Conservation (phyloP, 2,113 vertebrate genomes). For the Hystrix brachyura region DNA sequence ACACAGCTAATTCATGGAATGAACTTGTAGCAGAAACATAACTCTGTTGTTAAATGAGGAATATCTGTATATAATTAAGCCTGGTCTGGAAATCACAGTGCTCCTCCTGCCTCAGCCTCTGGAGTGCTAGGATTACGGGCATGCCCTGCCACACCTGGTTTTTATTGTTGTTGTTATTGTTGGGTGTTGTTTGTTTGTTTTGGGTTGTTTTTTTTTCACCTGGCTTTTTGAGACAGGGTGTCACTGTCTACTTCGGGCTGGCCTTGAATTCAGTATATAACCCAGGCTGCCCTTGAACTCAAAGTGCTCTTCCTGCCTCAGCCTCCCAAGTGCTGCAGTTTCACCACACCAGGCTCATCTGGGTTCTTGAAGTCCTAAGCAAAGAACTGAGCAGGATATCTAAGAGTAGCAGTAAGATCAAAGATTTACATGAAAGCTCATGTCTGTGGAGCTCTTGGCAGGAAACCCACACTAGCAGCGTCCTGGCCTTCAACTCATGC, state of each 20-base stretch:
- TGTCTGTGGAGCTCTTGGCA: not conserved
- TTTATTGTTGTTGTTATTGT: not conserved
- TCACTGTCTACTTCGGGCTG: not conserved
- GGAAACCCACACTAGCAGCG: not conserved
- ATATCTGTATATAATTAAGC: not conserved
- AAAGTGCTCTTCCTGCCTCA: not conserved
- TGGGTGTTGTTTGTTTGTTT: not conserved
- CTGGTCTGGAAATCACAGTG: not conserved
- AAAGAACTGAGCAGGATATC: not conserved
- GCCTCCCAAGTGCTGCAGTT: not conserved
- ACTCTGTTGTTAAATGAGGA: not conserved
- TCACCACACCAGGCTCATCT: not conserved
- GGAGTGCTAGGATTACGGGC: not conserved
- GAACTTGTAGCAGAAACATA: not conserved
- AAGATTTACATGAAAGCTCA: not conserved
- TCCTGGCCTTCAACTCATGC: not conserved
- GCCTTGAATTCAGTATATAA: not conserved
- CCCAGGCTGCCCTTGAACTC: not conserved
- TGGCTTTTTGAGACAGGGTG: not conserved
- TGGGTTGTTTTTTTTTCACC: not conserved
- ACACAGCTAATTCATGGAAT: not conserved
- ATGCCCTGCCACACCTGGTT: not conserved
- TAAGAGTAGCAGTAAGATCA: not conserved
- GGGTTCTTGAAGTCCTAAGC: not conserved
- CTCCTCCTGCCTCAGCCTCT: not conserved